Percentiles rank a stretch among this genome's conserved stretches.
Evolutionary conservation across 2,113 vertebrate genomes (phyloP).

Genomic region (Caranx ignobilis): DNA sequence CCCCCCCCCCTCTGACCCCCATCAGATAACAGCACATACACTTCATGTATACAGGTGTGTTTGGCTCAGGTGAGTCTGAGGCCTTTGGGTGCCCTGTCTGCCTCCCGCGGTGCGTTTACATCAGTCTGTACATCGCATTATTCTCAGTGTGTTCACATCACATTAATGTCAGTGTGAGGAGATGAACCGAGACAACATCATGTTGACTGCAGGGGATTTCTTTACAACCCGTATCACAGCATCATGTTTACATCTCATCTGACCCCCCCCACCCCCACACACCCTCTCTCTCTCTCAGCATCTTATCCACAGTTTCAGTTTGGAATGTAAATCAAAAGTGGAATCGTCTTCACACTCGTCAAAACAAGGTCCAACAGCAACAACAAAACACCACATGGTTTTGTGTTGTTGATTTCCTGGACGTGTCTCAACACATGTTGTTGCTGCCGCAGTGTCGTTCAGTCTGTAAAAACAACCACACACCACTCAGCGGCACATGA

Average conservation of each 20-base stretch:
- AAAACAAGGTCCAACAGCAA: conserved; percentile 18
- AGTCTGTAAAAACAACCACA: too few relatives aligned
- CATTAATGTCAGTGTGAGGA: too few relatives aligned
- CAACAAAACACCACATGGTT: background rate
- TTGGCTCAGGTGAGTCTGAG: background rate
- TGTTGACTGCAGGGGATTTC: background rate
- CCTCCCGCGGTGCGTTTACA: background rate
- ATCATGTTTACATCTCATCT: too few relatives aligned
- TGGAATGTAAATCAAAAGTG: conserved; percentile 45
- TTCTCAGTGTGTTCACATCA: too few relatives aligned
- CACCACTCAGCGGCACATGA: too few relatives aligned
- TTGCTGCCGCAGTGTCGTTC: background rate
- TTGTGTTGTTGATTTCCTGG: background rate
- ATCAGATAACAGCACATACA: background rate
- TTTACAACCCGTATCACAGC: background rate
- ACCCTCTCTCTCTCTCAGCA: background rate
- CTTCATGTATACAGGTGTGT: background rate
- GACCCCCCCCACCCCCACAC: background rate
- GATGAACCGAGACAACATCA: background rate
- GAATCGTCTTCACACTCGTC: background rate
- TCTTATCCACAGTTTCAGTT: conserved; percentile 34
- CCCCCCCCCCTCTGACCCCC: too few relatives aligned
- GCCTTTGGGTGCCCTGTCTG: background rate
- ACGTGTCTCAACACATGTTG: background rate
- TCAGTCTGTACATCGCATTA: background rate